Evolutionary conservation across 2,113 vertebrate genomes (phyloP).

Genomic region (Cyphotilapia sp.): DNA sequence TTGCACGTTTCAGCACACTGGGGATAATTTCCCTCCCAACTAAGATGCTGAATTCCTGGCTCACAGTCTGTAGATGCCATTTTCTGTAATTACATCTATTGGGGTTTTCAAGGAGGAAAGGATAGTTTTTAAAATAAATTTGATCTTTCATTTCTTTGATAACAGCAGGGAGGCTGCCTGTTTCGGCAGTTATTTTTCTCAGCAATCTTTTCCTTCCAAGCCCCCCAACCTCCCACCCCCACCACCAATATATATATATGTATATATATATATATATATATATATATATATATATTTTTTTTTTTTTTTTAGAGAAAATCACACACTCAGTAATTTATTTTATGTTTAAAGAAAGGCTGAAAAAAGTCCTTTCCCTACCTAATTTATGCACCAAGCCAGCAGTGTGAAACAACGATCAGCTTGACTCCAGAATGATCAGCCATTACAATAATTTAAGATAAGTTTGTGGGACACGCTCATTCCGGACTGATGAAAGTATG

Average conservation of each 20-base stretch:
- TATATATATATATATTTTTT: background rate
- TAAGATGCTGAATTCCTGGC: background rate
- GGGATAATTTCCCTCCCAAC: background rate
- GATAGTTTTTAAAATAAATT: background rate
- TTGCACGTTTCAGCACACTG: background rate
- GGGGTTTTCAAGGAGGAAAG: background rate
- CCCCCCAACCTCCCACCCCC: fast-evolving
- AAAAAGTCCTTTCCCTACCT: background rate
- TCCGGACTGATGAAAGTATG: background rate
- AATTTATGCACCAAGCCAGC: background rate
- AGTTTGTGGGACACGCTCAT: background rate
- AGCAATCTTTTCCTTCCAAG: background rate
- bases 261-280: too few species aligned
- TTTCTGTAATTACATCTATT: background rate
- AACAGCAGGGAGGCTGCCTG: background rate
- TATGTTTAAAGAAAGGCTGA: background rate
- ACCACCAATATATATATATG: background rate
- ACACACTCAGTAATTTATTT: background rate
- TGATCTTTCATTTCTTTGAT: background rate
- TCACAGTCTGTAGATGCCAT: background rate
- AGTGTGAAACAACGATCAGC: background rate
- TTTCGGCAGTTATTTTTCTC: background rate
- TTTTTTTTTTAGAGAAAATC: background rate
- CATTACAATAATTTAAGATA: background rate
- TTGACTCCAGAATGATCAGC: background rate